A percentile compares a stretch with the other conserved stretches of the same genome.
These are phyloP conservation scores for Cryptoprocta ferox DNA, from an alignment of 2,797 vertebrate genomes.

Conservation along the genomic window DNA sequence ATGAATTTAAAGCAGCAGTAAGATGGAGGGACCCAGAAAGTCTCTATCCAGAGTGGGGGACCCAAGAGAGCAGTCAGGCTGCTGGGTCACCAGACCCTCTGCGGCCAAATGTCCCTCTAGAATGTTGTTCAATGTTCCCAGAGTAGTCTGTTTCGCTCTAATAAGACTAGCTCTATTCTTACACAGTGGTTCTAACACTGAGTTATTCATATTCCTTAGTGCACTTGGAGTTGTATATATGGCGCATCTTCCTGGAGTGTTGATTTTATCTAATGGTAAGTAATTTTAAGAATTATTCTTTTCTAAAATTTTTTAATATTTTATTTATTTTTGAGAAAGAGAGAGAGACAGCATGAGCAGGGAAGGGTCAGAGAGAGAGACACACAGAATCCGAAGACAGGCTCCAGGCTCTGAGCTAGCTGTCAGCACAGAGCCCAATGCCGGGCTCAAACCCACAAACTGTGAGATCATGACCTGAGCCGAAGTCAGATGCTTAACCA, in stretches of 20 bases:
- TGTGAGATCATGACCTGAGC: no score
- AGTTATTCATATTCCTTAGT: not conserved
- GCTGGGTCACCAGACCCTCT: fast-evolving
- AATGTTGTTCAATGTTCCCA: not conserved
- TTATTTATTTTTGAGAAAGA: no score
- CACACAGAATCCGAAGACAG: no score
- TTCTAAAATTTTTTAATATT: no score
- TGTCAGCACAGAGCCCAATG: no score
- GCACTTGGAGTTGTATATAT: not conserved
- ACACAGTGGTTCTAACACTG: not conserved
- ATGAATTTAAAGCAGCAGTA: fast-evolving
- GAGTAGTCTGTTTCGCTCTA: not conserved
- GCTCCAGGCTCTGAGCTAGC: no score
- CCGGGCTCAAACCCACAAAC: no score
- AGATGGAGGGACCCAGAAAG: no score
- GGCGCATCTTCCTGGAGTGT: not conserved
- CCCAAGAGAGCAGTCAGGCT: no score
- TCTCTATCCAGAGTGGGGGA: not conserved
- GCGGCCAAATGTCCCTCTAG: not conserved
- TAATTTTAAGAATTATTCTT: not conserved
- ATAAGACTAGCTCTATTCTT: not conserved
- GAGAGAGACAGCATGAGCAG: no score
- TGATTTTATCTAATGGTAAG: not conserved
- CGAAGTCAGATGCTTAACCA: no score
- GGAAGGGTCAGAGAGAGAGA: no score